phyloP scores from a whole-genome alignment of 1,140 invertebrate species.

The Heterodera schachtii region DNA sequence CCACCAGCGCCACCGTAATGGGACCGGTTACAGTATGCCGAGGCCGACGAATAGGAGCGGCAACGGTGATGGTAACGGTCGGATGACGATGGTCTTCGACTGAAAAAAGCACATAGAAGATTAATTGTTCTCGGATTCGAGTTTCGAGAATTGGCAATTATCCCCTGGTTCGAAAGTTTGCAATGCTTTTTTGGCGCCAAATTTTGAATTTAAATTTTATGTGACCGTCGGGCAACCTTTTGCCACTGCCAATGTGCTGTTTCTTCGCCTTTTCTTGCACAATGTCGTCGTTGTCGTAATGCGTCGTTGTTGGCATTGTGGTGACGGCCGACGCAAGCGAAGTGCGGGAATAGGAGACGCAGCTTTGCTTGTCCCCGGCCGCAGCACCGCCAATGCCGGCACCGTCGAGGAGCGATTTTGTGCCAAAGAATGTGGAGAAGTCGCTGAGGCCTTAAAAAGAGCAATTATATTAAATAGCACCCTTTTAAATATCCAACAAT shows the following conservation, averaged over 20 bases:
- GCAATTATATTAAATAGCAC: too few species aligned
- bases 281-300: background rate
- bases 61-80: slow-evolving; percentile 31
- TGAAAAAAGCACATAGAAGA: background rate
- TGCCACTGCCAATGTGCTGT: background rate
- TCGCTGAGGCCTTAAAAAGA: slow-evolving; percentile 38
- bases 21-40: slow-evolving; percentile 31
- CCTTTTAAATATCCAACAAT: too few species aligned
- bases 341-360: slow-evolving; percentile 39
- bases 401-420: slow-evolving; percentile 4
- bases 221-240: background rate
- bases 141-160: too few species aligned
- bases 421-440: slow-evolving; percentile 36
- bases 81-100: background rate
- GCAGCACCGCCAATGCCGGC: slow-evolving; percentile 10
- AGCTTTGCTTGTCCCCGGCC: slow-evolving; percentile 11
- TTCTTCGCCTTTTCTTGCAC: background rate
- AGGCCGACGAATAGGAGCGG: slow-evolving; percentile 34
- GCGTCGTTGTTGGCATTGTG: slow-evolving; percentile 21
- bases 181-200: too few species aligned
- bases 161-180: too few species aligned
- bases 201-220: too few species aligned
- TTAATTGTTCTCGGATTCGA: too few species aligned
- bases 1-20: slow-evolving; percentile 15
- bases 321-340: slow-evolving; percentile 35